phyloP scores from a whole-genome alignment of 2,888 invertebrate species.

The Pyrochroa serraticornis region DNA sequence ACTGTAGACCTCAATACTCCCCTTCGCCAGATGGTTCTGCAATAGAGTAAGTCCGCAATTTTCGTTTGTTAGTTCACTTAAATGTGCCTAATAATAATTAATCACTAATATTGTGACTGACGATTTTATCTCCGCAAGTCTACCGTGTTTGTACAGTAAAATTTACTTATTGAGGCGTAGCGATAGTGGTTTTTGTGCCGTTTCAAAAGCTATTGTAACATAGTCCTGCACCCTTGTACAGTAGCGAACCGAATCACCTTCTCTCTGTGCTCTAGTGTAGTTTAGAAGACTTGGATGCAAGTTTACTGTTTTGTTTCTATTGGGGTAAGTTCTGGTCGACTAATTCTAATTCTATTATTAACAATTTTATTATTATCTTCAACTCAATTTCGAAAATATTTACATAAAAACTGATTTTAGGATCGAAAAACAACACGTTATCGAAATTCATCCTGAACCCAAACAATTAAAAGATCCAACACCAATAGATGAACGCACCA shows the following conservation, averaged over 20 bases:
- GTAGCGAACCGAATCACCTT: slow-evolving; percentile 2
- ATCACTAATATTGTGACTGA: slow-evolving; percentile 38
- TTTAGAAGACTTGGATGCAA: slow-evolving; percentile 39
- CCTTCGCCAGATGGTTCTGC: slow-evolving; percentile 15
- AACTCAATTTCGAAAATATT: not conserved
- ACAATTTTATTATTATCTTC: slow-evolving; percentile 13
- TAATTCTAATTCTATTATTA: slow-evolving; percentile 30
- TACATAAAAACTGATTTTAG: slow-evolving; percentile 36
- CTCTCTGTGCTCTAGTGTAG: slow-evolving; percentile 39
- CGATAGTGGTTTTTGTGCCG: slow-evolving; percentile 4
- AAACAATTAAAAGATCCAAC: slow-evolving; percentile 11
- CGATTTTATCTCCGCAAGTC: slow-evolving; percentile 8
- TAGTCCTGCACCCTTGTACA: slow-evolving; percentile 24
- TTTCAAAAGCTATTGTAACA: slow-evolving; percentile 4
- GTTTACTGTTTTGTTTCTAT: slow-evolving; percentile 23
- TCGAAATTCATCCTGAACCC: slow-evolving; percentile 32
- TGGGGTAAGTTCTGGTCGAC: slow-evolving; percentile 43
- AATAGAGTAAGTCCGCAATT: slow-evolving; percentile 42
- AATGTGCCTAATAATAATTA: slow-evolving; percentile 6
- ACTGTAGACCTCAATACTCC: slow-evolving; percentile 39
- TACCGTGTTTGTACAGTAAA: too few species aligned
- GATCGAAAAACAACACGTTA: slow-evolving; percentile 44
- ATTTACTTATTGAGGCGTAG: slow-evolving; percentile 2
- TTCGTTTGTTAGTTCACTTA: slow-evolving; percentile 2
- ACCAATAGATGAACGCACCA: slow-evolving; percentile 44